Conservation (phyloP, 2,888 invertebrate genomes). For the Anticlea derivata region DNA sequence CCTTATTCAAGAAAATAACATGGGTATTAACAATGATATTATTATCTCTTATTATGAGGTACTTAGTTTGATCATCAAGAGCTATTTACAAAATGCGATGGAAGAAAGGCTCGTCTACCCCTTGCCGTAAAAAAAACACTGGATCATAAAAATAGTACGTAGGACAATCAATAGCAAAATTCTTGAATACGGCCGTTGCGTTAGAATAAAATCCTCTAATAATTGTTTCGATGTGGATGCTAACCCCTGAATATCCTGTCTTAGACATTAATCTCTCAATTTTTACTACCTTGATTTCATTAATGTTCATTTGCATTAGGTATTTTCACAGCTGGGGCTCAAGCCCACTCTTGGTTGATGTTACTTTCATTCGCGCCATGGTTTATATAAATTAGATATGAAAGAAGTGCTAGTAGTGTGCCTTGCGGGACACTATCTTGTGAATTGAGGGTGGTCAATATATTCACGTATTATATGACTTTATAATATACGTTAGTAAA, state of each 20-base stretch:
- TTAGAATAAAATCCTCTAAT: neutral
- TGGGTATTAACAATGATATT: neutral
- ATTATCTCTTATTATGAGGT: too few species aligned
- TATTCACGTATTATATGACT: slow-evolving; percentile 45
- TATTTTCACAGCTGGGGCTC: neutral
- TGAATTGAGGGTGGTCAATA: slow-evolving; percentile 45
- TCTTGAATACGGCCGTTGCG: neutral
- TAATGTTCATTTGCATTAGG: slow-evolving; percentile 1
- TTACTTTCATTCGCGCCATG: slow-evolving; percentile 3
- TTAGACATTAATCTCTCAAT: slow-evolving; percentile 6
- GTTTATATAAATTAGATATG: slow-evolving; percentile 37
- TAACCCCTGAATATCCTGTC: neutral
- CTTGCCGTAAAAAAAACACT: too few species aligned
- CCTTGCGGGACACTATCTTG: slow-evolving; percentile 62
- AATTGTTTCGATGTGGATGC: neutral
- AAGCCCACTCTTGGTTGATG: neutral
- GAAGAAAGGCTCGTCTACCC: too few species aligned
- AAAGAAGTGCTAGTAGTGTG: slow-evolving; percentile 64
- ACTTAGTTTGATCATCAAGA: too few species aligned
- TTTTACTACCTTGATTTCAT: neutral
- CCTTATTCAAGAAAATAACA: neutral
- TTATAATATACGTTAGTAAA: slow-evolving; percentile 52
- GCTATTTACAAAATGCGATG: too few species aligned
- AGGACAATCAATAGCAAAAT: neutral
- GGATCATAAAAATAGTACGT: too few species aligned